phyloP scores from a whole-genome alignment of 2,888 invertebrate species.

The Meghimatium bilineatum region DNA sequence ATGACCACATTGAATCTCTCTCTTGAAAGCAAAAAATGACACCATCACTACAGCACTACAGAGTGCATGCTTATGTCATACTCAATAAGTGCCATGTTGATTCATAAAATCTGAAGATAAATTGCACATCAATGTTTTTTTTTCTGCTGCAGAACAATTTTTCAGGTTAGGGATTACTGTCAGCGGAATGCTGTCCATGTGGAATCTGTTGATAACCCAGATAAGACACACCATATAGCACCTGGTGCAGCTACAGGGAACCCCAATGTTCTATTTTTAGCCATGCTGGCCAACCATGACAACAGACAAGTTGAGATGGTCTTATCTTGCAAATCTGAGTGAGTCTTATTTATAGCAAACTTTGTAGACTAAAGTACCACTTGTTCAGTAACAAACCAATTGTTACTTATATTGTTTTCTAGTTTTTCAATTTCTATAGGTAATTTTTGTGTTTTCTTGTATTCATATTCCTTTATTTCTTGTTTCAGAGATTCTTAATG shows the following conservation, averaged over 20 bases:
- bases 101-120: no score
- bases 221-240: conserved; percentile 77
- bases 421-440: no score
- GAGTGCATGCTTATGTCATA: no score
- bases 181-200: conserved; percentile 69
- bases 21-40: no score
- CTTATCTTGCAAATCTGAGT: conserved; percentile 71
- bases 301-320: conserved; percentile 85
- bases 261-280: conserved; percentile 87
- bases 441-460: no score
- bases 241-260: conserved; percentile 82
- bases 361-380: neutral
- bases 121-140: neutral
- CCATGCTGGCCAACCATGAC: conserved; percentile 90
- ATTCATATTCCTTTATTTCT: no score
- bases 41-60: no score
- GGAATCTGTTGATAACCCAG: conserved; percentile 79
- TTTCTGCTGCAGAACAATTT: conserved; percentile 79
- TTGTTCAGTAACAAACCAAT: no score
- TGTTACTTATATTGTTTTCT: no score
- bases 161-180: conserved; percentile 70
- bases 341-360: conserved; percentile 52
- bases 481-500: no score
- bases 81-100: no score
- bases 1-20: no score